Evolutionary conservation across 2,888 invertebrate species (phyloP).

Genomic region (Azorinus chamasolen): DNA sequence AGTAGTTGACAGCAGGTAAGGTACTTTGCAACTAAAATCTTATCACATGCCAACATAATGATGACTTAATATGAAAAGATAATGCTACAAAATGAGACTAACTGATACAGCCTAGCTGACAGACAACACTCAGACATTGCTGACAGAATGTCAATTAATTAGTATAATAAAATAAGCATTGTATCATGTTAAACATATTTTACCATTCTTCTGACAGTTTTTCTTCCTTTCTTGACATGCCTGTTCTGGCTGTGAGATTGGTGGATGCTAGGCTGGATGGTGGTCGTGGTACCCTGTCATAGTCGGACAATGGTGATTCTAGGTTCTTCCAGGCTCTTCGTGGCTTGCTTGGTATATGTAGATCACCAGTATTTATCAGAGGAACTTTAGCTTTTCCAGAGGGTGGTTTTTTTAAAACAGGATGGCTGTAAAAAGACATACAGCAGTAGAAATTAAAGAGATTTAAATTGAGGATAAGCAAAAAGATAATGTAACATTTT

Average conservation of each 20-base stretch:
- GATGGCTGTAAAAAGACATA: constrained; percentile 66
- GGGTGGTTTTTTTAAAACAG: constrained; percentile 75
- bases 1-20: too few relatives aligned
- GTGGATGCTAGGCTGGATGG: constrained; percentile 78
- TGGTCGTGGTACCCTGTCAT: constrained; percentile 71
- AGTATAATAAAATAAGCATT: too few relatives aligned
- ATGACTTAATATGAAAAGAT: too few relatives aligned
- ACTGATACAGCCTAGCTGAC: too few relatives aligned
- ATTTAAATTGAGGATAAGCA: neutral
- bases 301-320: constrained; percentile 72
- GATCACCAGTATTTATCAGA: constrained; percentile 46
- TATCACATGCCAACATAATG: too few relatives aligned
- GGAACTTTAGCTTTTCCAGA: constrained; percentile 62
- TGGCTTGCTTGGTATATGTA: constrained; percentile 71
- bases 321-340: constrained; percentile 77
- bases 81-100: too few relatives aligned
- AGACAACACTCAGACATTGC: too few relatives aligned
- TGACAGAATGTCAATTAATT: too few relatives aligned
- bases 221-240: constrained; percentile 77
- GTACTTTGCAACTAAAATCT: too few relatives aligned
- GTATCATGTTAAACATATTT: too few relatives aligned
- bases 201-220: constrained; percentile 81
- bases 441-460: neutral
- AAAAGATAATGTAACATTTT: too few relatives aligned
- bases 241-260: constrained; percentile 70